phyloP scores from a whole-genome alignment of 2,113 vertebrate genomes.

The Lynx canadensis region DNA sequence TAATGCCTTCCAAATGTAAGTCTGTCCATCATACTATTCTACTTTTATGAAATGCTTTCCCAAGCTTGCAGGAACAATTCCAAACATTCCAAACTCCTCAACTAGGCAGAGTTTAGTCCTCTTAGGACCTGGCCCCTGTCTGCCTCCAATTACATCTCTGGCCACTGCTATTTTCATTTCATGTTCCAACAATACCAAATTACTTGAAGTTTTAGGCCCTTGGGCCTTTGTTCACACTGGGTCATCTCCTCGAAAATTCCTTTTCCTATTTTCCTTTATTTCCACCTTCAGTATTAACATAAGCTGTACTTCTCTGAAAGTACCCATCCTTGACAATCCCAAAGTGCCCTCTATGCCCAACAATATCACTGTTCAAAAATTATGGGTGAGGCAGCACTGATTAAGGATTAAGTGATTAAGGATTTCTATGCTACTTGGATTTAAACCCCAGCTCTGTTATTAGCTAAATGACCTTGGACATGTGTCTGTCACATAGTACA shows the following conservation, averaged over 20 bases:
- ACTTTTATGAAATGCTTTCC: conserved; percentile 12
- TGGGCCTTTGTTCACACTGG: background rate
- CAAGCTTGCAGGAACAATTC: background rate
- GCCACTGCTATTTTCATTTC: background rate
- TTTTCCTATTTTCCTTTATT: background rate
- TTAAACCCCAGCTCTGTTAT: background rate
- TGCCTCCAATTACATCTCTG: background rate
- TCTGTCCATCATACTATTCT: background rate
- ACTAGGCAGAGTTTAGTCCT: background rate
- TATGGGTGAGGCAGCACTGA: background rate
- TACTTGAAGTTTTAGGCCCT: background rate
- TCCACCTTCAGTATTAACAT: background rate
- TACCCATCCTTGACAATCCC: background rate
- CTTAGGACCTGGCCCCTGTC: background rate
- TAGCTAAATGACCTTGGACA: background rate
- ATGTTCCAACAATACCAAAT: background rate
- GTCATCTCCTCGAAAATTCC: background rate
- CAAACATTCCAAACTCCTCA: conserved; percentile 21
- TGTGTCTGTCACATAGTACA: background rate
- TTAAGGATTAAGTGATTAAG: background rate
- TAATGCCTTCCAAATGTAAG: background rate
- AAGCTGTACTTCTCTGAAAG: background rate
- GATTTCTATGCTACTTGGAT: background rate
- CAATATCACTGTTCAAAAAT: conserved; percentile 4
- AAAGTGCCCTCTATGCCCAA: background rate